A percentile compares a stretch with the other conserved stretches of the same genome.
Conservation (phyloP, 2,113 vertebrate species). For the Hemiprocne comata region DNA sequence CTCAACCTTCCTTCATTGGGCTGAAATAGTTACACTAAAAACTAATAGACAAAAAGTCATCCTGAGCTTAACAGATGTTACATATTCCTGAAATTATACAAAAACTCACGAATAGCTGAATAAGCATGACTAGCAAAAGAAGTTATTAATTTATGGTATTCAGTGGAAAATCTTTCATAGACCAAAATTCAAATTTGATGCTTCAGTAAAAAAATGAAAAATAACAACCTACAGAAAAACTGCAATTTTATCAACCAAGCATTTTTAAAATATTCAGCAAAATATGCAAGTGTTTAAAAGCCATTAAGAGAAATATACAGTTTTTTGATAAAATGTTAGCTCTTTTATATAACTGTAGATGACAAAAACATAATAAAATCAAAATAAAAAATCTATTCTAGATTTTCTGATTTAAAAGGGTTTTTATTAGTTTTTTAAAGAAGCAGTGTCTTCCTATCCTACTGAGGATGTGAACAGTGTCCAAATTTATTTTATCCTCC, state of each 20-base stretch:
- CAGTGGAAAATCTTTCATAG: slow-evolving; percentile 11
- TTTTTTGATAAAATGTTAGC: not conserved
- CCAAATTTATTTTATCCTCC: not conserved
- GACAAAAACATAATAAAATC: not conserved
- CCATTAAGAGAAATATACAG: not conserved
- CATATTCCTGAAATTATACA: slow-evolving; percentile 36
- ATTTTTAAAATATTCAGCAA: not conserved
- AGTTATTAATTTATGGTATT: not conserved
- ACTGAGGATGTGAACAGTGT: not conserved
- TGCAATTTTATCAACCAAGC: not conserved
- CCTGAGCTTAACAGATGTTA: slow-evolving; percentile 19
- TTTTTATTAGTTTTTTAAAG: not conserved
- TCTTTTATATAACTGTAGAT: not conserved
- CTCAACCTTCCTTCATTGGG: not conserved
- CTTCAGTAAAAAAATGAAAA: not conserved
- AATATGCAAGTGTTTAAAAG: not conserved
- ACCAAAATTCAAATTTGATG: not conserved
- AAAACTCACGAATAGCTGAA: slow-evolving; percentile 32
- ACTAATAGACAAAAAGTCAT: not conserved
- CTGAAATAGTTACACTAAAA: not conserved
- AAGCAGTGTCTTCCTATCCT: not conserved
- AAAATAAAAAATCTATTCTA: not conserved
- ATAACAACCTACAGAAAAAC: not conserved
- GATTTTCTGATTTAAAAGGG: not conserved
- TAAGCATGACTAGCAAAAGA: not conserved